These are phyloP conservation scores for Zonotrichia leucophrys DNA, from an alignment of 2,113 vertebrate species.

Conservation along the genomic window DNA sequence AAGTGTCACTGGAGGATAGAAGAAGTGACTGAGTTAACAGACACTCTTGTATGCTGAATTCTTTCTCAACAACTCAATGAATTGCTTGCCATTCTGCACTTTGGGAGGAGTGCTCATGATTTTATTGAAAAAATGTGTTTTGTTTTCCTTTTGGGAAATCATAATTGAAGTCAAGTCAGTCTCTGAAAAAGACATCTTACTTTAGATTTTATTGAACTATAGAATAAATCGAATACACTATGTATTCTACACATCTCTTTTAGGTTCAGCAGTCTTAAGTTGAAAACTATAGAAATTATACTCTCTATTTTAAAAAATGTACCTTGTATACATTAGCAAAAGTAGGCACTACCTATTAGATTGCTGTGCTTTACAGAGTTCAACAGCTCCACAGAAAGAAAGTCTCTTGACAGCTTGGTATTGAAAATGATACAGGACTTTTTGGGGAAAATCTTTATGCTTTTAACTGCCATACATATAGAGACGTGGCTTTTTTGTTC, in stretches of 20 bases:
- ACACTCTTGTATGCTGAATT: slow-evolving; percentile 19
- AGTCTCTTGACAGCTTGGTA: neutral
- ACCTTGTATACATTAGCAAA: neutral
- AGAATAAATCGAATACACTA: neutral
- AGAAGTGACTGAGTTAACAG: slow-evolving; percentile 37
- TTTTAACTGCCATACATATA: neutral
- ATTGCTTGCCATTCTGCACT: slow-evolving; percentile 24
- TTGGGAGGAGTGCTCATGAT: slow-evolving; percentile 21
- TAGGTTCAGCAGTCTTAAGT: neutral
- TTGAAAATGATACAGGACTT: neutral
- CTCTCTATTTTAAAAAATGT: neutral
- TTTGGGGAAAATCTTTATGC: neutral
- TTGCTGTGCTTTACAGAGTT: neutral
- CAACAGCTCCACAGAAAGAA: neutral
- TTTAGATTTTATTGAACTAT: neutral
- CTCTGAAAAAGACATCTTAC: slow-evolving; percentile 17
- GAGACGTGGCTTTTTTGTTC: neutral
- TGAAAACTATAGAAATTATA: neutral
- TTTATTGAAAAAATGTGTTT: slow-evolving; percentile 59
- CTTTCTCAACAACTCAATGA: slow-evolving; percentile 48
- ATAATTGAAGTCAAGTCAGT: slow-evolving; percentile 15
- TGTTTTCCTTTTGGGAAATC: slow-evolving; percentile 26
- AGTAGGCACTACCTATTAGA: neutral
- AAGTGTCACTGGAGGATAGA: slow-evolving; percentile 29
- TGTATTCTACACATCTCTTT: neutral